Conservation (phyloP, 2,797 vertebrate species). For the Discoglossus pictus region DNA sequence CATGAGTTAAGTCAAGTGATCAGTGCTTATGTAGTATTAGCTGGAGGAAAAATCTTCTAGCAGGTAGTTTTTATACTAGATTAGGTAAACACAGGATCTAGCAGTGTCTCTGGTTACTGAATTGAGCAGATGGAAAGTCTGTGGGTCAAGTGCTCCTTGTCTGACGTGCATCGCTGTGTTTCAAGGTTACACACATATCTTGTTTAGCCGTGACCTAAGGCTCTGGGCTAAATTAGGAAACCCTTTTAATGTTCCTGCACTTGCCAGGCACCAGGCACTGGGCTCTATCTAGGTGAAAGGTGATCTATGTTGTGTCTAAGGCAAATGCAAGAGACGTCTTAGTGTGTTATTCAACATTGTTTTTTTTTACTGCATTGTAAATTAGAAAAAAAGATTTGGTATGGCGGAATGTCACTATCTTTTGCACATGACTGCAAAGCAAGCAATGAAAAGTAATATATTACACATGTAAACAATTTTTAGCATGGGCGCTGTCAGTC, state of each 20-base stretch:
- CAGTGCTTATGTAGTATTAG: too few relatives aligned
- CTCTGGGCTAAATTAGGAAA: slow-evolving; percentile 36
- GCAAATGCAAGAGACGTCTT: neutral
- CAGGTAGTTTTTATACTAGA: too few relatives aligned
- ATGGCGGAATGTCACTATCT: too few relatives aligned
- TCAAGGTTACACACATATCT: slow-evolving; percentile 21
- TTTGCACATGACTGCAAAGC: too few relatives aligned
- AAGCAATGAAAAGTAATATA: too few relatives aligned
- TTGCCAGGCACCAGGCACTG: slow-evolving; percentile 13
- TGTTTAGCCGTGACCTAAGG: slow-evolving; percentile 19
- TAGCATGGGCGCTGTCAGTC: too few relatives aligned
- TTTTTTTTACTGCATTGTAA: too few relatives aligned
- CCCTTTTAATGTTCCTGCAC: slow-evolving; percentile 10
- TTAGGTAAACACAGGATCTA: neutral
- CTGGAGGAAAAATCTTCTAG: too few relatives aligned
- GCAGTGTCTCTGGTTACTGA: neutral
- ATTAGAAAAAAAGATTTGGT: too few relatives aligned
- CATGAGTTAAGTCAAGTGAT: too few relatives aligned
- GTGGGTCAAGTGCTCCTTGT: slow-evolving; percentile 15
- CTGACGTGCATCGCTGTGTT: slow-evolving; percentile 3
- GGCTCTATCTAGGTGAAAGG: slow-evolving; percentile 36
- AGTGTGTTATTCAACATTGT: too few relatives aligned
- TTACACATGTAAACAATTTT: too few relatives aligned
- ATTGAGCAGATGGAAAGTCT: slow-evolving; percentile 14
- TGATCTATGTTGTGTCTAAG: slow-evolving; percentile 33